These are phyloP conservation scores for Stichopus horrens DNA, from an alignment of 53 echinoderm and acorn worm genomes.

Conservation along the genomic window DNA sequence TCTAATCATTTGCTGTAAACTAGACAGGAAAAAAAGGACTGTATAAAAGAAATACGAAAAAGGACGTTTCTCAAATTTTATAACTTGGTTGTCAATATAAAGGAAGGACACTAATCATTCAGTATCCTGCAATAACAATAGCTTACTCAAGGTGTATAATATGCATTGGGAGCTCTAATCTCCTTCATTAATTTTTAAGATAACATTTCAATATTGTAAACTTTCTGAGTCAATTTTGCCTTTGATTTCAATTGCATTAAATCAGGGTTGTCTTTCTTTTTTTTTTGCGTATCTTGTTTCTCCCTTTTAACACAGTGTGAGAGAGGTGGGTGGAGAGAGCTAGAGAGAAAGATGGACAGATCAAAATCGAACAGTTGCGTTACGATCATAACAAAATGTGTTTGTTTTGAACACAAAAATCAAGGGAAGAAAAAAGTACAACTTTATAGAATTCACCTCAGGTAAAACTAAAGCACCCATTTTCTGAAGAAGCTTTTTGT, in stretches of 20 bases:
- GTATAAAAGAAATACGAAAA: not conserved
- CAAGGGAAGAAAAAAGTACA: no score
- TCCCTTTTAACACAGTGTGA: not conserved
- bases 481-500: no score
- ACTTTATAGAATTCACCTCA: no score
- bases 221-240: constrained; percentile 35
- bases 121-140: constrained; percentile 8
- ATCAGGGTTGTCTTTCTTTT: not conserved
- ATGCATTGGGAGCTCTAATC: not conserved
- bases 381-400: no score
- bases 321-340: not conserved
- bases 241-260: constrained; percentile 1
- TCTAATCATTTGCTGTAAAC: not conserved
- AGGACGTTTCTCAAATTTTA: not conserved
- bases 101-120: not conserved
- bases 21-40: not conserved
- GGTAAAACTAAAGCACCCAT: no score
- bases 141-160: constrained; percentile 24
- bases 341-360: not conserved
- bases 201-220: constrained; percentile 20
- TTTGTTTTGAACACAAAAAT: no score
- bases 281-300: not conserved
- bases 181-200: not conserved
- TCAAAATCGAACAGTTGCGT: no score
- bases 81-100: not conserved